Conservation (phyloP, 2,113 vertebrate species). For the Myocastor coypus region DNA sequence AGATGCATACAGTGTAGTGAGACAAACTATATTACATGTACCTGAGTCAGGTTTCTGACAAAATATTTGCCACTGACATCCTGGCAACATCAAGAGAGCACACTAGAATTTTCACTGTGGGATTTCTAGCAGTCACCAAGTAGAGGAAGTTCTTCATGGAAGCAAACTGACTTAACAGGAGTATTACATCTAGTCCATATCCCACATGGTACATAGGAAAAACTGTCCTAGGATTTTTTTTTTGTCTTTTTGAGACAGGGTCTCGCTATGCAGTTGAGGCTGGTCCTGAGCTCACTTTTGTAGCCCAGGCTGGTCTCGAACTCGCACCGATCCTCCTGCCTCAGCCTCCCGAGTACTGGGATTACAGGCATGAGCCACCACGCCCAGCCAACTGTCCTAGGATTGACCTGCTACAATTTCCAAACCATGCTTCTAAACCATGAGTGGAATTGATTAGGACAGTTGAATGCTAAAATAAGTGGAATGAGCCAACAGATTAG, state of each 20-base stretch:
- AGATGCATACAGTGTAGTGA: neutral
- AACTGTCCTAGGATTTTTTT: too few species aligned
- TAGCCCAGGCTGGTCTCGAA: too few species aligned
- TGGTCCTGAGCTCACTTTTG: too few species aligned
- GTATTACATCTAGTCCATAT: neutral
- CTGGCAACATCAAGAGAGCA: neutral
- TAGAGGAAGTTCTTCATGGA: neutral
- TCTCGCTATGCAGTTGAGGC: too few species aligned
- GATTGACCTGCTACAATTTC: too few species aligned
- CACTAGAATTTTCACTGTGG: neutral
- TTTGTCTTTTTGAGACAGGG: too few species aligned
- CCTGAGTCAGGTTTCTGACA: neutral
- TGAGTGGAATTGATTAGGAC: neutral
- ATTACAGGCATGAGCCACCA: too few species aligned
- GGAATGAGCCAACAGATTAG: neutral
- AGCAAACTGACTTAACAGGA: neutral
- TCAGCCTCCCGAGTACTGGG: too few species aligned
- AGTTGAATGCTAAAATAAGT: neutral
- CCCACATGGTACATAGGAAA: neutral
- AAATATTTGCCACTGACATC: neutral
- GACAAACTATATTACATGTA: neutral
- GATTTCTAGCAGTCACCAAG: neutral
- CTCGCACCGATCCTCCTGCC: too few species aligned
- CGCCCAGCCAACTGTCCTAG: too few species aligned
- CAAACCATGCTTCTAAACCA: slow-evolving; percentile 17